Conservation (phyloP, 2,888 invertebrate genomes). For the Cheilosia grossa region DNA sequence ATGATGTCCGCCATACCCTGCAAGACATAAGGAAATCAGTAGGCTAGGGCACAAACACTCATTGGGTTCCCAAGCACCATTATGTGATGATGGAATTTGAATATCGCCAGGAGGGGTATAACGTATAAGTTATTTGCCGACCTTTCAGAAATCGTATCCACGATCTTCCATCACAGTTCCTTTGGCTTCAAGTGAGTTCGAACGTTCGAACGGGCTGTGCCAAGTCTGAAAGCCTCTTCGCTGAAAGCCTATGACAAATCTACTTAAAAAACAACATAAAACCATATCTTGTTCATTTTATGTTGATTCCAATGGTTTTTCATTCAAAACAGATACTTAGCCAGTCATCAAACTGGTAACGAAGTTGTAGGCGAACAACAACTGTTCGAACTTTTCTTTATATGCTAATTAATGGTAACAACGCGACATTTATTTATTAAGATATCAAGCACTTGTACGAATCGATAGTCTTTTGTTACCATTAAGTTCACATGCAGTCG, state of each 20-base stretch:
- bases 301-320: neutral
- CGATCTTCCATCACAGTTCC: no score
- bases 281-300: conserved; percentile 18
- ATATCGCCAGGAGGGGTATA: no score
- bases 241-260: neutral
- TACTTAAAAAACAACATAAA: conserved; percentile 26
- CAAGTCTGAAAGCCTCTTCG: no score
- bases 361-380: neutral
- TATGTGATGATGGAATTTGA: no score
- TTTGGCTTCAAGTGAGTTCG: no score
- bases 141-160: no score
- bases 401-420: conserved; percentile 28
- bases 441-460: conserved; percentile 13
- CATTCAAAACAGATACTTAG: neutral
- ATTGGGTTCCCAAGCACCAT: no score
- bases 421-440: conserved; percentile 19
- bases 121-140: no score
- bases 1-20: no score
- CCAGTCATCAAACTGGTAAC: neutral
- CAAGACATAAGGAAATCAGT: no score
- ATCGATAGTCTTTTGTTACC: conserved; percentile 6
- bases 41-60: no score
- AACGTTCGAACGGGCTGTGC: no score
- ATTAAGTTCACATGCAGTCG: neutral
- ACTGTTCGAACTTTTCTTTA: neutral